phyloP scores from a whole-genome alignment of 2,113 vertebrate species.

The Dicentrarchus labrax region DNA sequence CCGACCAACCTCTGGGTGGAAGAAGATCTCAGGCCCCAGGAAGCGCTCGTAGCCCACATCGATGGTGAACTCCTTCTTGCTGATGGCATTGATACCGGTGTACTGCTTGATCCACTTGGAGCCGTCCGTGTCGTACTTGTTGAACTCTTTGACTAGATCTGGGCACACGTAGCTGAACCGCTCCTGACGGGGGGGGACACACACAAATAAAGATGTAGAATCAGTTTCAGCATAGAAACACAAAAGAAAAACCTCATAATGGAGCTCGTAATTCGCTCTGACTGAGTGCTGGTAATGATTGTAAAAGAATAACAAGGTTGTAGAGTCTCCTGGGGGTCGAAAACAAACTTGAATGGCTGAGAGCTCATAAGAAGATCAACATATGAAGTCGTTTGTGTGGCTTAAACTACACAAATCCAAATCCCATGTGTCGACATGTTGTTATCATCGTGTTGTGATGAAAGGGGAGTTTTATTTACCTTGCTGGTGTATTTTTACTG shows the following conservation, averaged over 20 bases:
- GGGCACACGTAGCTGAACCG: constrained; percentile 98
- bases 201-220: background rate
- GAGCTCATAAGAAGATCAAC: background rate
- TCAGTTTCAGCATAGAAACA: background rate
- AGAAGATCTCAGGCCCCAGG: constrained; percentile 98
- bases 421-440: too few relatives aligned
- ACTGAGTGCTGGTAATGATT: background rate
- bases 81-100: constrained; percentile 96
- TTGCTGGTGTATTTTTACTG: background rate
- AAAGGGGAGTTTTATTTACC: background rate
- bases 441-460: too few relatives aligned
- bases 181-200: constrained; percentile 85
- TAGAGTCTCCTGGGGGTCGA: background rate
- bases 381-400: background rate
- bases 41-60: constrained; percentile 99
- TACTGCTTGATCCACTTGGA: constrained; percentile 99
- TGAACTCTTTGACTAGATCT: constrained; percentile 99
- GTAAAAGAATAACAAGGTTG: too few relatives aligned
- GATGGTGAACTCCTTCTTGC: constrained; percentile 98
- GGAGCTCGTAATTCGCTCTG: background rate
- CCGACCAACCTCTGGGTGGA: constrained; percentile 92
- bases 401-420: background rate
- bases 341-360: background rate
- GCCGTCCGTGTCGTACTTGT: constrained; percentile 96
- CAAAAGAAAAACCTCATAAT: background rate